A percentile compares a stretch with the other conserved stretches of the same genome.
Evolutionary conservation across 2,113 vertebrate species (phyloP).

Genomic region (Tenrec ecaudatus): DNA sequence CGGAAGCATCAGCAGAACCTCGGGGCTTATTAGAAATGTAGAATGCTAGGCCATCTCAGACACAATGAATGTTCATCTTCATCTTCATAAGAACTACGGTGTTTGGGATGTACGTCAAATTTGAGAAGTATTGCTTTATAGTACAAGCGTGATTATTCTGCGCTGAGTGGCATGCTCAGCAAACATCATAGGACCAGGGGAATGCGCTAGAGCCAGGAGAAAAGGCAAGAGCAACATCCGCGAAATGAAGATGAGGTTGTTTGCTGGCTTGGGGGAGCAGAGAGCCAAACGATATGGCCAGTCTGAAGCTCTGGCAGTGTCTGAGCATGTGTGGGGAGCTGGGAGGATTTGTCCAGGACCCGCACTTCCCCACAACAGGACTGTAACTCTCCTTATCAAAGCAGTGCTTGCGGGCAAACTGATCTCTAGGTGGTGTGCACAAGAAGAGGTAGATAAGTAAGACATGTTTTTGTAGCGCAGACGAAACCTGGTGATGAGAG

Average conservation of each 20-base stretch:
- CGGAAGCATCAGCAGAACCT: background rate
- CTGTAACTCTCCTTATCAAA: background rate
- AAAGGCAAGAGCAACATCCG: background rate
- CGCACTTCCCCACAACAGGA: background rate
- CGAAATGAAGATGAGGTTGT: background rate
- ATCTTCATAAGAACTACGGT: background rate
- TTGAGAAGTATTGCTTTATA: background rate
- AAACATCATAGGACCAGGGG: background rate
- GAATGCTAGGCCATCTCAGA: background rate
- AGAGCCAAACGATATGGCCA: background rate
- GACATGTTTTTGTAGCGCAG: slow-evolving; percentile 43
- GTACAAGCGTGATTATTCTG: background rate
- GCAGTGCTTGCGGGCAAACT: background rate
- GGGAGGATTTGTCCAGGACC: background rate
- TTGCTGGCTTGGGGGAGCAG: background rate
- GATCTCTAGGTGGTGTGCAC: background rate
- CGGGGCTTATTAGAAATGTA: background rate
- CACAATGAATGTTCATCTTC: background rate
- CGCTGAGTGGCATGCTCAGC: background rate
- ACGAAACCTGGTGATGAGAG: slow-evolving; percentile 47
- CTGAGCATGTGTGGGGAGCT: background rate
- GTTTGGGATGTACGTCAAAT: background rate
- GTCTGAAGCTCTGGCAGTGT: background rate
- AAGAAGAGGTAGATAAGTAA: slow-evolving; percentile 4
- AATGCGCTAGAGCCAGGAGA: background rate